Conservation (phyloP, 2,888 invertebrate genomes). For the Caenorhabditis imperialis region DNA sequence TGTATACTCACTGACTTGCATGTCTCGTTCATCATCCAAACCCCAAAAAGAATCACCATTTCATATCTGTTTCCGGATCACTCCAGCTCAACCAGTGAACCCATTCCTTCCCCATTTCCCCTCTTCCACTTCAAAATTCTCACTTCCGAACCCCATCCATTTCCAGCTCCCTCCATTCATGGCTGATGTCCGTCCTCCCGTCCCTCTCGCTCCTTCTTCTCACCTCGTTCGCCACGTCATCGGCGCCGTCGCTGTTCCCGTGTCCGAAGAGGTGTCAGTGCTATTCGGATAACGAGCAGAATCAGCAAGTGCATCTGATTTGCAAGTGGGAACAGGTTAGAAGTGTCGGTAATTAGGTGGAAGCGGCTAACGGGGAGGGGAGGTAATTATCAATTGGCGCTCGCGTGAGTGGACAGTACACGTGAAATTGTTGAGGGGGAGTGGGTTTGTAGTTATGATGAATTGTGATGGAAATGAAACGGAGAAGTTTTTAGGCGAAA, state of each 20-base stretch:
- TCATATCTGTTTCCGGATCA: not conserved
- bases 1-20: too few species aligned
- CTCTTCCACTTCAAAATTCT: not conserved
- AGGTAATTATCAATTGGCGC: constrained; percentile 25
- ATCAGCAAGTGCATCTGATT: constrained; percentile 65
- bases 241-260: constrained; percentile 29
- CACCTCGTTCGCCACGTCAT: constrained; percentile 1
- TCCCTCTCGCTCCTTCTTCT: constrained; percentile 9
- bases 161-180: constrained; percentile 8
- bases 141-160: not conserved
- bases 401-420: constrained; percentile 9
- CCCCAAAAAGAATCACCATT: too few species aligned
- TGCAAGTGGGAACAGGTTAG: constrained; percentile 70
- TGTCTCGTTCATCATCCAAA: too few species aligned
- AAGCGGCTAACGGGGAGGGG: not conserved
- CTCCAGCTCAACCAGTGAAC: too few species aligned
- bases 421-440: constrained; percentile 33
- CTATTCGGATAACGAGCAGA: constrained; percentile 64
- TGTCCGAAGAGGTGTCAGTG: constrained; percentile 70
- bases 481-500: too few species aligned
- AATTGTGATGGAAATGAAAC: too few species aligned
- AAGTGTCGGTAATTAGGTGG: constrained; percentile 46
- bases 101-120: not conserved
- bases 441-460: too few species aligned
- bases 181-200: constrained; percentile 34